Evolutionary conservation across 2,888 invertebrate species (phyloP).

Genomic region (Cecidostiba fungosa): DNA sequence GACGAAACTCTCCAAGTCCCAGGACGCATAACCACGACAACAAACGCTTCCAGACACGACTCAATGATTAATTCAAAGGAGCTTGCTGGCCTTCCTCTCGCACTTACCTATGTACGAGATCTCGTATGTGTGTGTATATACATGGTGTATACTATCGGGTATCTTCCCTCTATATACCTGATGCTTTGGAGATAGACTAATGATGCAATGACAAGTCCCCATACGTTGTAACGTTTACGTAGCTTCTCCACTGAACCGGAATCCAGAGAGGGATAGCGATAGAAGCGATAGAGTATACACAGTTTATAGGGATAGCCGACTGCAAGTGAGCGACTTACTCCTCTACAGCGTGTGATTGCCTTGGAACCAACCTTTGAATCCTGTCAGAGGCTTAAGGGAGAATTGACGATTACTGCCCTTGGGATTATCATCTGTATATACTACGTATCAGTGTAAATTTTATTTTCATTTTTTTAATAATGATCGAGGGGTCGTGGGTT

Average conservation of each 20-base stretch:
- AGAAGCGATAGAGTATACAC: background rate
- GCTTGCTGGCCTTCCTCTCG: background rate
- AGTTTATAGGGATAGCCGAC: background rate
- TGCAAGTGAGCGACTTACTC: slow-evolving; percentile 13
- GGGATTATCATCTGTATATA: background rate
- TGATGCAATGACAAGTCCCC: slow-evolving; percentile 1
- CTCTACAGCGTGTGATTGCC: background rate
- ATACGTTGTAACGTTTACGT: background rate
- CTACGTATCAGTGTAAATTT: background rate
- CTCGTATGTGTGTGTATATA: background rate
- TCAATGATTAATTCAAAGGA: background rate
- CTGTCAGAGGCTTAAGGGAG: background rate
- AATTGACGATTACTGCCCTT: background rate
- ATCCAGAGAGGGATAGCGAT: background rate
- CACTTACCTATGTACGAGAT: background rate
- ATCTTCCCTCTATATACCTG: background rate
- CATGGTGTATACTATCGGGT: no score
- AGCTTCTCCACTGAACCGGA: background rate
- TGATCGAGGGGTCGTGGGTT: no score
- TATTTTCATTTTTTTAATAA: no score
- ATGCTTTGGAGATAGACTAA: background rate
- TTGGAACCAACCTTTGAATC: slow-evolving; percentile 34
- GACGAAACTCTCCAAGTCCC: background rate
- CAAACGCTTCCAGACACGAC: background rate
- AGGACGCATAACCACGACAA: no score